Base-by-base conservation (phyloP, 2,113 vertebrate genomes). In the Xiphophorus maculatus region DNA sequence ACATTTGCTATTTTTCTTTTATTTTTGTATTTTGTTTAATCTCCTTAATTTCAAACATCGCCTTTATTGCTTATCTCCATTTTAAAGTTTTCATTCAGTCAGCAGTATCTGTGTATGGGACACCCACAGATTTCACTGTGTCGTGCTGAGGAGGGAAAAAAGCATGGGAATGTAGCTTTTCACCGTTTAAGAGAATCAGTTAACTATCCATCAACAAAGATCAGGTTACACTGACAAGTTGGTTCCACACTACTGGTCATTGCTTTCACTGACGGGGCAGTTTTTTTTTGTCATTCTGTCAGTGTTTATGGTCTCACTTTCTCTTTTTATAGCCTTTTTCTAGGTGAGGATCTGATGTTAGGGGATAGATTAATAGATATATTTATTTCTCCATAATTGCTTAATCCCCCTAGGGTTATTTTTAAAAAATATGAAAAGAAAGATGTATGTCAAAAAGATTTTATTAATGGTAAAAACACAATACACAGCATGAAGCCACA, bases 391-490 rank as follows among this genome's bases (percentile, higher is more conserved):
- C 2, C 8, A 58, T 58, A 58, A 58, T 5, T 48, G 44, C 17
- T 48, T 48, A 48, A 48, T 48, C 7, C 51, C 51, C 8, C 9
- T 25, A 25, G 6, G 51, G 8, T n/a, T 58, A 27, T 65, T 22
- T 33, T 3, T 13, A 54, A 27, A 66, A 62, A 74, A 37, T 40
- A 74, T 63, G 22, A 63, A 72, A 84, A 67, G 3, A 8, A 40
- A 78, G 17, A 1, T 65, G n/a, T 67, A 67, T 73, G 28, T 88
- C 68, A 25, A 63, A 84, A 81, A 73, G 28, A 2, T 87, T 92
- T 92, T 91, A 92, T 91, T 92, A 44, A 90, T 90, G 92, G 85
- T 74, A 92, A 93, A 91, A 91, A 88, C 79, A 87, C 68, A 83
- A 77, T 62, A 77, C 30, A 77, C 58, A 79, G 33, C 25, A 80